Evolutionary conservation across 92 coral and sea anemone species (phyloP).

Genomic region (Metridium senile): DNA sequence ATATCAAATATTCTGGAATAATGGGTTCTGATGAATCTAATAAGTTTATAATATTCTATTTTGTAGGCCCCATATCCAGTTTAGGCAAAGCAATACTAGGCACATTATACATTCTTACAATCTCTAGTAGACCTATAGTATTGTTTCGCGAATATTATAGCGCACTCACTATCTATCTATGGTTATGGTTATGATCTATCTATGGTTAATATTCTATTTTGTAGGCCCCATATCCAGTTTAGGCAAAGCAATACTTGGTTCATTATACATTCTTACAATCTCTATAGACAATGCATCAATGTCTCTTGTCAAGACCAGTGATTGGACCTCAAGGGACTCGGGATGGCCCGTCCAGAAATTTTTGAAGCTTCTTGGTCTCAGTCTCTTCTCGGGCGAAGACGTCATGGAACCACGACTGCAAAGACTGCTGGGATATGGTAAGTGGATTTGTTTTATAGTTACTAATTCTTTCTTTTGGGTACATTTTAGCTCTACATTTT

Average conservation of each 20-base stretch:
- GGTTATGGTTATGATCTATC: neutral
- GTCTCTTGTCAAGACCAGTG: constrained; percentile 45
- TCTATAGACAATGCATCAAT: constrained; percentile 63
- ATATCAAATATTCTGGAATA: no score
- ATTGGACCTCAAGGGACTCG: constrained; percentile 50
- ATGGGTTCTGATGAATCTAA: no score
- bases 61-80: neutral
- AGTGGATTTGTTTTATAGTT: neutral
- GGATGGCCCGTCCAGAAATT: constrained; percentile 42
- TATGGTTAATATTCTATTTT: neutral
- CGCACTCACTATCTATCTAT: no score
- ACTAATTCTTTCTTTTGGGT: constrained; percentile 3
- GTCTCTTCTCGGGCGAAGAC: constrained; percentile 17
- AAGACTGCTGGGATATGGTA: constrained; percentile 23
- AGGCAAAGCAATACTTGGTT: constrained; percentile 47
- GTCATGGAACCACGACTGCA: constrained; percentile 20
- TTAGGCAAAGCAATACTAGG: constrained; percentile 42
- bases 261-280: constrained; percentile 46
- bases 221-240: constrained; percentile 24
- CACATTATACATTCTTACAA: constrained; percentile 49
- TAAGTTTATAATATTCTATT: neutral
- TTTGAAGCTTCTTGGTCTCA: constrained; percentile 40
- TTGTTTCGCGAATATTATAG: no score
- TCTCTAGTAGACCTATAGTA: no score
- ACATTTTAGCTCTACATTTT: no score